These are phyloP conservation scores for Cricetomys ansorgei DNA, from an alignment of 2,113 vertebrate species.

Conservation along the genomic window DNA sequence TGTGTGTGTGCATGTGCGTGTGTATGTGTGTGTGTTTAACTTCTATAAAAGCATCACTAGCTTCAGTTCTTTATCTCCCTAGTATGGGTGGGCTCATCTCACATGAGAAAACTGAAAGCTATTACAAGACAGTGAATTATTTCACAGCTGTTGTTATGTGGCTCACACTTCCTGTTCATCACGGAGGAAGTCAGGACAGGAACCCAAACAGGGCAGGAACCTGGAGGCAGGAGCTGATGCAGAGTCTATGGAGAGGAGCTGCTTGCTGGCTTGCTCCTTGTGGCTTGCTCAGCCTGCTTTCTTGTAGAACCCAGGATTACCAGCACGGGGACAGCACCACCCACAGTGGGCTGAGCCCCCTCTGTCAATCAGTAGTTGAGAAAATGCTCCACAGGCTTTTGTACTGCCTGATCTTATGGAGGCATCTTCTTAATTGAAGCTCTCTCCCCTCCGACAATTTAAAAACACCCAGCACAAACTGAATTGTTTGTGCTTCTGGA, in stretches of 20 bases:
- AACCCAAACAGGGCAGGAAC: neutral
- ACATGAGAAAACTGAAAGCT: neutral
- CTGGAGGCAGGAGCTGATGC: neutral
- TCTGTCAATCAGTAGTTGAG: neutral
- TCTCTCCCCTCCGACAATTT: neutral
- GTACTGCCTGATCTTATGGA: neutral
- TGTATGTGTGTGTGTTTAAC: neutral
- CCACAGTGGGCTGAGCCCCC: no score
- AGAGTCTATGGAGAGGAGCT: neutral
- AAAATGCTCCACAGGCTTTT: neutral
- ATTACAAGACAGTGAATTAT: slow-evolving; percentile 7
- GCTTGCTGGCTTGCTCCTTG: neutral
- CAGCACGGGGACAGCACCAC: neutral
- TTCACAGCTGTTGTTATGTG: neutral
- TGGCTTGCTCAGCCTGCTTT: neutral
- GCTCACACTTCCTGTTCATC: neutral
- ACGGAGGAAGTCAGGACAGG: neutral
- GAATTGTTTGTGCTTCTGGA: neutral
- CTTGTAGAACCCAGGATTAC: neutral
- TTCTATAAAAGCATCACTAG: neutral
- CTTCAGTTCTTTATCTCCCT: slow-evolving; percentile 6
- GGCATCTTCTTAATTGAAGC: neutral
- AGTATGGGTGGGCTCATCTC: neutral
- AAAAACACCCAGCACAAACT: neutral
- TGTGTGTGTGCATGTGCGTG: neutral